Conservation (phyloP, 2,113 vertebrate species). For the Euleptes europaea region DNA sequence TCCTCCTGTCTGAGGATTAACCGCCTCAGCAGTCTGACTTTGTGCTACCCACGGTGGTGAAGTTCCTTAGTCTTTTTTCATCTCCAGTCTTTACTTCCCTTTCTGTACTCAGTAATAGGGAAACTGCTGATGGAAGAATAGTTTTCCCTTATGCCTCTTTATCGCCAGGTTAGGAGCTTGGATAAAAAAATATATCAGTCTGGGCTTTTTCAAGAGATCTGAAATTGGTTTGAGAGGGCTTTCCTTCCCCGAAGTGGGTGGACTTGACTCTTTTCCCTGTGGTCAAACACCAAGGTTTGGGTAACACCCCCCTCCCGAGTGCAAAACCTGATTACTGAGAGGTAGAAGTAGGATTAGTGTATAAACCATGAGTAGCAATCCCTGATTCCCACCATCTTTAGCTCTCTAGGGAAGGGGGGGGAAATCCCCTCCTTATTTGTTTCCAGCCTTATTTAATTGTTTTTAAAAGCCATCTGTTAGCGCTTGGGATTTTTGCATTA, state of each 20-base stretch:
- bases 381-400: too few species aligned
- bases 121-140: conserved; percentile 18
- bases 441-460: too few species aligned
- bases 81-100: background rate
- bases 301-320: too few species aligned
- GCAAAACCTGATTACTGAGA: background rate
- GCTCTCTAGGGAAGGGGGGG: too few species aligned
- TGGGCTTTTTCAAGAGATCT: conserved; percentile 21
- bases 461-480: too few species aligned
- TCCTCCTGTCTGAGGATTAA: conserved; percentile 31
- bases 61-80: conserved; percentile 53
- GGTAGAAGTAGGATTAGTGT: background rate
- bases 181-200: conserved; percentile 42
- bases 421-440: too few species aligned
- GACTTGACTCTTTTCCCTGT: too few species aligned
- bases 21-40: conserved; percentile 22
- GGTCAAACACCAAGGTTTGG: background rate
- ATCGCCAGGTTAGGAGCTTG: conserved; percentile 58
- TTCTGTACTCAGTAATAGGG: conserved; percentile 6
- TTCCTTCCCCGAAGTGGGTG: background rate
- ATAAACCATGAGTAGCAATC: background rate
- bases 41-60: conserved; percentile 23
- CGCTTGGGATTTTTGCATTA: too few species aligned
- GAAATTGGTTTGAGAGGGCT: background rate
- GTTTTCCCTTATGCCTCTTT: conserved; percentile 41